Base-by-base conservation (phyloP, 1,140 invertebrate species). In the Grapholita molesta region DNA sequence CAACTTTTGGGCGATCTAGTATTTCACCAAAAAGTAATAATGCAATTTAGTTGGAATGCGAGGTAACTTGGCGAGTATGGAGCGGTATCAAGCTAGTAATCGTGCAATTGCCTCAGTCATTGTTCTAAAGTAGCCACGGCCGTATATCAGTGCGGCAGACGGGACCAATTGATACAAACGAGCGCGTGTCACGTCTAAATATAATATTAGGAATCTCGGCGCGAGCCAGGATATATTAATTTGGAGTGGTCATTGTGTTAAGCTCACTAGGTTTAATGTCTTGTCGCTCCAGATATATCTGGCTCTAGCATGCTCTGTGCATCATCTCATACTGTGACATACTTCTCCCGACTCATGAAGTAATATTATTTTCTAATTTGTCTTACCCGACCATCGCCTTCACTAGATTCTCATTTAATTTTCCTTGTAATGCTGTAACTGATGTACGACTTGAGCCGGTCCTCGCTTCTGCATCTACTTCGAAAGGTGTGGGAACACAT, bases 181-280 rank as follows among this genome's bases (percentile, higher is more conserved):
- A 90, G 88, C 85, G 84, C 83, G 82, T 89, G 89, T 91, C 89
- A 90, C 86, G 86, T 89, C 89, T 91, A 91, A 90, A 91, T 91
- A 91, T 91, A 91, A 91, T 91, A 91, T 91, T 91, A 91, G 87
- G 89, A 91, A 91, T 90, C 89, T 88, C 89, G 88, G 89, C 89
- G 87, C 86, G 84, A 85, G 88, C 89, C 88, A 91, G 89, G 89
- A 91, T 90, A 90, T 89, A 90, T 89, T 91, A 88, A 89, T 91
- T 88, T 91, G 83, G 79, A 91, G 84, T 85, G 83, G 76, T 82
- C 76, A 80, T 78, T 78, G 79, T 73, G 80, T 85, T 78, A 88
- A 77, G 79, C 76, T 73, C 71, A 78, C 74, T 42, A 48, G 42
- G 21, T 18, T 28, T 61, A 28, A 61, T 28, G 25, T 30, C 55